Conservation (phyloP, 1,140 invertebrate species). For the Brachionus plicatilis region DNA sequence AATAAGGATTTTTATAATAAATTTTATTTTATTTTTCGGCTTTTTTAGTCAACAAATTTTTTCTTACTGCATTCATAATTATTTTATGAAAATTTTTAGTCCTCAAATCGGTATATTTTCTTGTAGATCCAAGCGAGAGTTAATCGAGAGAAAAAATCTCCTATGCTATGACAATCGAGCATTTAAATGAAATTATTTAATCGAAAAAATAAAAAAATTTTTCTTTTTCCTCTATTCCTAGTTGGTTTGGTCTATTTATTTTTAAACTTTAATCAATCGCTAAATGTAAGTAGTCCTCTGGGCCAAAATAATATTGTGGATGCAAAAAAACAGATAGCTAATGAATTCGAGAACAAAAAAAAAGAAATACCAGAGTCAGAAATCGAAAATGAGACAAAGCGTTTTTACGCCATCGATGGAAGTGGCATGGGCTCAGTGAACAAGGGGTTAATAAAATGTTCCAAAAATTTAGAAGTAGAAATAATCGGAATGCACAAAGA, state of each 20-base stretch:
- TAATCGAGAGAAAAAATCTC: not conserved
- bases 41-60: not conserved
- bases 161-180: not conserved
- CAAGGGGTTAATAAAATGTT: constrained; percentile 9
- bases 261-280: not conserved
- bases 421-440: constrained; percentile 6
- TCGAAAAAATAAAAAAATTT: not conserved
- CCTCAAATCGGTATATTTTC: not conserved
- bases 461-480: constrained; percentile 4
- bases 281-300: not conserved
- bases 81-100: not conserved
- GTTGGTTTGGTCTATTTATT: constrained; percentile 1
- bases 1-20: not conserved
- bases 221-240: not conserved
- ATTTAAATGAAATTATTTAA: constrained; percentile 27
- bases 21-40: not conserved
- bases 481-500: not conserved
- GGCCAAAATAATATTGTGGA: not conserved
- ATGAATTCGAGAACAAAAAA: not conserved
- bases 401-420: constrained; percentile 11
- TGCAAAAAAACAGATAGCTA: not conserved
- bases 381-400: not conserved
- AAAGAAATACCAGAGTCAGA: not conserved
- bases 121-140: not conserved
- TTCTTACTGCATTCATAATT: not conserved